Evolutionary conservation across 2,888 invertebrate genomes (phyloP), one percentile per base, ranked within the genome.

Genomic region (Drosophila kambysellisi): DNA sequence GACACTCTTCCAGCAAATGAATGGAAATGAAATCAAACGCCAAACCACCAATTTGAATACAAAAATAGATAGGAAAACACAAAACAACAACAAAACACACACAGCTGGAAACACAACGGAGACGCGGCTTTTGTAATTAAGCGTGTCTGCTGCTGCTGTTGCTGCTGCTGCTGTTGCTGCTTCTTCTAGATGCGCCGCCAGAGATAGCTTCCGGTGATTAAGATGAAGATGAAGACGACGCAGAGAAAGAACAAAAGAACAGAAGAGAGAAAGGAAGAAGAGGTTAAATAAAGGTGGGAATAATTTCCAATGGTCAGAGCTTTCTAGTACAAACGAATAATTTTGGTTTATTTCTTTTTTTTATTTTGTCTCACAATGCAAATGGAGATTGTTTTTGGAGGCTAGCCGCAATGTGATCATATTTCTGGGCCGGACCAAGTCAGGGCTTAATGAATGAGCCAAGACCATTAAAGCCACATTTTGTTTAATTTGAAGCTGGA

Each of bases 201-300:
- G 61, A 79, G 83, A 85, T 86, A 70, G 79, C 90, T 88, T 88
- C 87, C 87, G 87, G 90, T 79, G 89, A 90, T 88, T 90, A 89
- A 74, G 32, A 56, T 72, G 37, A 72, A 56, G 53, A 48, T 51
- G 41, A 46, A 60, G 46, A 39, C 63, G 25, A 68, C 61, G 46
- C 66, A 70, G 63, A 53, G 20, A 70, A 74, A 71, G 70, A 69
- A 61, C 63, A 54, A 70, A 84, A 85, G 85, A 29, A 29, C 29
- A 29, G 50, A 7, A 50, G 2, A 50, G 20, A 46, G 2, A 46
- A 20, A 46, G 20, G 15, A 12, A 15, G 20, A 20, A 46, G 46
- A 25, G 46, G 46, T 25, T 15, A 46, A 70, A 87, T 81, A 76
- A 76, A 87, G 90, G 86, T 90, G 87, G 87, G 83, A 87, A 87